Conservation (phyloP, 2,797 vertebrate species). For the Menidia menidia region DNA sequence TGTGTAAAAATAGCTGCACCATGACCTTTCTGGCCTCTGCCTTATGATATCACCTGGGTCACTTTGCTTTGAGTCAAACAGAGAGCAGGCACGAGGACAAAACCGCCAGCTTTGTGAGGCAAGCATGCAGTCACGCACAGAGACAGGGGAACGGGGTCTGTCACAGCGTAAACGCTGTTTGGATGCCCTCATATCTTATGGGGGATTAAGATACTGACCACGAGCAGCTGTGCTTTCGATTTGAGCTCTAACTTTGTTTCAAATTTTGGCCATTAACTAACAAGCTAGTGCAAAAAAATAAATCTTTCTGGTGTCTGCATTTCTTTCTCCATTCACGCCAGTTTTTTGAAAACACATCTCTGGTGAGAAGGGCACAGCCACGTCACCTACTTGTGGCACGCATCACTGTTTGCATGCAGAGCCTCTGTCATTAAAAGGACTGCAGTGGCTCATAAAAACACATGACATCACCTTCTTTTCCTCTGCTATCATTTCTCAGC, state of each 20-base stretch:
- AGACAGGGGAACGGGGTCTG: conserved; percentile 10
- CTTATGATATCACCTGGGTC: background rate
- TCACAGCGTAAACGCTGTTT: background rate
- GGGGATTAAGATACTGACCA: conserved; percentile 4
- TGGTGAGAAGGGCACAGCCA: conserved; percentile 4
- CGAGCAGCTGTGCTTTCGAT: conserved; percentile 2
- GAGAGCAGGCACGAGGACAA: background rate
- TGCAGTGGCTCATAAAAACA: conserved; percentile 37
- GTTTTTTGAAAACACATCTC: background rate
- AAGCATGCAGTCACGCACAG: conserved; percentile 9
- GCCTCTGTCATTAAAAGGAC: conserved; percentile 39
- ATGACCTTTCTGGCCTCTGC: background rate
- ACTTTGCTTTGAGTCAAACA: background rate
- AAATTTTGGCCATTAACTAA: background rate
- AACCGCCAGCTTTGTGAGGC: background rate
- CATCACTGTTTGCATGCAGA: background rate
- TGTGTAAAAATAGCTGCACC: background rate
- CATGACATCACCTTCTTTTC: conserved; percentile 43
- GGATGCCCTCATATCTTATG: background rate
- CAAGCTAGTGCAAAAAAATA: background rate
- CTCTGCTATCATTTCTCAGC: conserved; percentile 3
- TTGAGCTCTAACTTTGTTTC: background rate
- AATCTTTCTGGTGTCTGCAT: background rate
- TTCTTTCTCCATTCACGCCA: background rate
- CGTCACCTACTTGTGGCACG: conserved; percentile 8